Conservation (phyloP, 2,113 vertebrate species). For the Cinclus cinclus region DNA sequence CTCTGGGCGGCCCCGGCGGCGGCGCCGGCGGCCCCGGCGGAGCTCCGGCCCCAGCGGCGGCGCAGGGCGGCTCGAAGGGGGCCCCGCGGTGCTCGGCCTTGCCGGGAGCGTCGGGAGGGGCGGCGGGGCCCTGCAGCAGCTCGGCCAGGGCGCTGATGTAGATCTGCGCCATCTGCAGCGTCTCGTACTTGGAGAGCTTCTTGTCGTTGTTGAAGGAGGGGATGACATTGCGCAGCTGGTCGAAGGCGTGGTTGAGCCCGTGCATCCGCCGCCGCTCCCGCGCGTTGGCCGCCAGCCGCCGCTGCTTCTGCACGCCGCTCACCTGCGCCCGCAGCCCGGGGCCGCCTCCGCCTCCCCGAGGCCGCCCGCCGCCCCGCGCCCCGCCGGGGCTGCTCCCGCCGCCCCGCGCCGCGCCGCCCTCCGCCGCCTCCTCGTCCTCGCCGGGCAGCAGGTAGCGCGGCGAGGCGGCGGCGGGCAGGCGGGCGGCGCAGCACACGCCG, state of each 20-base stretch:
- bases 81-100: slow-evolving; percentile 38
- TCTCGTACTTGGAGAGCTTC: slow-evolving; percentile 97
- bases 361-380: no score
- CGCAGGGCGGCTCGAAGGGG: slow-evolving; percentile 5
- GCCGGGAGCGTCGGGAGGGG: slow-evolving; percentile 35
- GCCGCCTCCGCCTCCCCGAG: no score
- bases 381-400: no score
- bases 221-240: slow-evolving; percentile 95
- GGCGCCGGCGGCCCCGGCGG: not conserved
- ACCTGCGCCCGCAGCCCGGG: no score
- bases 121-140: slow-evolving; percentile 79
- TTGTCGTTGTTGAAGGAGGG: slow-evolving; percentile 96
- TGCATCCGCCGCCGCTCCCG: slow-evolving; percentile 93
- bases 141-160: slow-evolving; percentile 96
- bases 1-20: not conserved
- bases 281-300: not conserved
- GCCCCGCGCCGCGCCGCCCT: not conserved
- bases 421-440: no score
- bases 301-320: not conserved
- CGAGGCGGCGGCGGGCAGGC: not conserved
- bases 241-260: slow-evolving; percentile 94
- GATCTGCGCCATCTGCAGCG: slow-evolving; percentile 98
- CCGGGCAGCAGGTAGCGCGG: no score
- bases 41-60: not conserved
- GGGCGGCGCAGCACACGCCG: no score